Conservation (phyloP, 2,797 vertebrate genomes). For the Taeniopygia guttata region DNA sequence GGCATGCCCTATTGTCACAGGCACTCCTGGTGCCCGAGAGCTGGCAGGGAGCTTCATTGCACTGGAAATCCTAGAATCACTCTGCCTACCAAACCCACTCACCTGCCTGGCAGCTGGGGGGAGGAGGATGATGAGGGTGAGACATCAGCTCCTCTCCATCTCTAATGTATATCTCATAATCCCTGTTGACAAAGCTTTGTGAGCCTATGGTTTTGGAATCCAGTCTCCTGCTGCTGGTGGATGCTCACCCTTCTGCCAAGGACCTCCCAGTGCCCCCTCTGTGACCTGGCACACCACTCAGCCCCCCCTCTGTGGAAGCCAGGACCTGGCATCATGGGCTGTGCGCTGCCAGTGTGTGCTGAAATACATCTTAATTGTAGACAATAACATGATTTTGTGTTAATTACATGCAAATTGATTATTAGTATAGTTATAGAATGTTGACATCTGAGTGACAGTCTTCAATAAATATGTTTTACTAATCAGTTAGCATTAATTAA, state of each 20-base stretch:
- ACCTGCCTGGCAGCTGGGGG: neutral
- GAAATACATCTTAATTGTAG: constrained; percentile 8
- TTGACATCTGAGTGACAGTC: constrained; percentile 33
- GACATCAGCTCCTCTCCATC: neutral
- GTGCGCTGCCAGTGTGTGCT: neutral
- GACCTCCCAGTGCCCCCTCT: neutral
- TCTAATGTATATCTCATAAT: neutral
- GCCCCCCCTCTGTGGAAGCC: rapidly evolving
- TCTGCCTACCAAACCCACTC: neutral
- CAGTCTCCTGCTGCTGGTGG: neutral
- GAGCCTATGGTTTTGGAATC: neutral
- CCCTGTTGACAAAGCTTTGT: neutral
- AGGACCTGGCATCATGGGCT: rapidly evolving
- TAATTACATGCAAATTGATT: constrained; percentile 39
- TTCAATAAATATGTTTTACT: constrained; percentile 49
- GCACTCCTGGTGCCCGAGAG: neutral
- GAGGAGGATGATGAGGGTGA: neutral
- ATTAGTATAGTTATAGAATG: constrained; percentile 44
- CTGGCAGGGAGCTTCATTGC: neutral
- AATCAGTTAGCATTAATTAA: constrained; percentile 48
- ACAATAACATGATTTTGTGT: neutral
- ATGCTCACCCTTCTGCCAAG: neutral
- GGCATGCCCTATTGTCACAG: neutral
- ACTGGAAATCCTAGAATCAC: neutral
- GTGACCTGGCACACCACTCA: neutral